Evolutionary conservation across 2,888 invertebrate genomes (phyloP), one percentile per base, ranked within the genome.

Genomic region (Trissolcus brochymenae): DNA sequence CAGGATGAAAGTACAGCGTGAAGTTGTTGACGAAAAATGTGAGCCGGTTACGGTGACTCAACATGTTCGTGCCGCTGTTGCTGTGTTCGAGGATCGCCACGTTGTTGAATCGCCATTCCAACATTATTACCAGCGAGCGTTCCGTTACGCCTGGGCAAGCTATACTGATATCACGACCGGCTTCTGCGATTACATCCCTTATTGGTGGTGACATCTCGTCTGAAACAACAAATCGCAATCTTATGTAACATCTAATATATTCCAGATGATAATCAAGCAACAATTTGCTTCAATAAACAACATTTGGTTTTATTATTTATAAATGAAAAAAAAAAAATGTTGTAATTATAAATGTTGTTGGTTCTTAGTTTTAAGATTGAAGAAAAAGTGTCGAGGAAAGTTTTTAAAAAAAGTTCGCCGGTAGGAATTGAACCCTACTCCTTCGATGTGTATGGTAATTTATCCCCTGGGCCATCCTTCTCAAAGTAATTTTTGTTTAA

Each of bases 121-220:
- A 88, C 81, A 91, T 91, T 85, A 91, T 90, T 82, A 94, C 92
- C 82, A 93, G 87, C 46, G 93, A 92, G 82, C 92, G 92, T 87
- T 93, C 93, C 82, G 91, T 92, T 77, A 93, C 93, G 49, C 93
- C 93, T 41, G 93, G 93, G 89, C 94, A 94, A 72, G 91, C 90
- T 82, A 94, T 89, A 75, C 93, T 92, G 80, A 92, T 91, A 89
- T 93, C 93, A 82, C 91, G 91, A 65, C 93, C 93, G 53, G 93
- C 93, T 84, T 92, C 92, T 65, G 92, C 91, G 81, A 91, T 90
- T 80, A 92, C 90, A 80, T 91, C 92, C 82, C 92, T 91, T 80
- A 92, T 90, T 81, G 91, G 90, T 77, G 92, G 89, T 83, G 91
- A 91, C 83, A 91, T 90, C 81, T 91, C 90, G 89, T 93, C 93